These are phyloP conservation scores for Puma concolor DNA, from an alignment of 2,113 vertebrate species.

Conservation along the genomic window DNA sequence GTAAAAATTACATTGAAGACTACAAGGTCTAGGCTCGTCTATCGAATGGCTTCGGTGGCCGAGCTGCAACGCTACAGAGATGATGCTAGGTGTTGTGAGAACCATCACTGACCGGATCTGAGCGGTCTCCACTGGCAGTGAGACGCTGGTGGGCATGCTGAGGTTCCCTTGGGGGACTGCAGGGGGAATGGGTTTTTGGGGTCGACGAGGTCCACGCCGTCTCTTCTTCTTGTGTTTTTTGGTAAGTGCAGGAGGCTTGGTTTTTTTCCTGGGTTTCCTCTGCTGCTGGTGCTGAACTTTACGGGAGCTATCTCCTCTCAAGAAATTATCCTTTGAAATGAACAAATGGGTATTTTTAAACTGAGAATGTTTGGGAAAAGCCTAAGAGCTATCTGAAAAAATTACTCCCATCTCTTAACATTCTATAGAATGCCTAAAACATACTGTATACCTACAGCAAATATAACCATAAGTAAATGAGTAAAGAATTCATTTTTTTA, in stretches of 20 bases:
- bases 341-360: constrained; percentile 14
- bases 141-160: constrained; percentile 96
- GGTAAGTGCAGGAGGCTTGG: constrained; percentile 98
- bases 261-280: constrained; percentile 99
- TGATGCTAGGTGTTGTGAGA: too few relatives aligned
- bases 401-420: background rate
- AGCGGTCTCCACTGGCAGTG: constrained; percentile 92
- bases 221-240: constrained; percentile 99
- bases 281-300: constrained; percentile 98
- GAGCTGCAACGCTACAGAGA: background rate
- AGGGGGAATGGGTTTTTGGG: constrained; percentile 99
- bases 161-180: constrained; percentile 98
- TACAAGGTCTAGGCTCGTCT: background rate
- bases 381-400: background rate
- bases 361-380: background rate
- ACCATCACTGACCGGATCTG: constrained; percentile 90
- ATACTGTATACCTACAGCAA: background rate
- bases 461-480: background rate
- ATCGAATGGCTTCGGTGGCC: background rate
- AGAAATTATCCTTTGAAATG: constrained; percentile 94
- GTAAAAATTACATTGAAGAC: background rate
- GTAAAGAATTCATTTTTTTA: background rate
- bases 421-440: background rate
- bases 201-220: constrained; percentile 94
- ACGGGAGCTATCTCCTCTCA: constrained; percentile 96